phyloP scores from a whole-genome alignment of 2,888 invertebrate species.

The Dioctria rufipes region DNA sequence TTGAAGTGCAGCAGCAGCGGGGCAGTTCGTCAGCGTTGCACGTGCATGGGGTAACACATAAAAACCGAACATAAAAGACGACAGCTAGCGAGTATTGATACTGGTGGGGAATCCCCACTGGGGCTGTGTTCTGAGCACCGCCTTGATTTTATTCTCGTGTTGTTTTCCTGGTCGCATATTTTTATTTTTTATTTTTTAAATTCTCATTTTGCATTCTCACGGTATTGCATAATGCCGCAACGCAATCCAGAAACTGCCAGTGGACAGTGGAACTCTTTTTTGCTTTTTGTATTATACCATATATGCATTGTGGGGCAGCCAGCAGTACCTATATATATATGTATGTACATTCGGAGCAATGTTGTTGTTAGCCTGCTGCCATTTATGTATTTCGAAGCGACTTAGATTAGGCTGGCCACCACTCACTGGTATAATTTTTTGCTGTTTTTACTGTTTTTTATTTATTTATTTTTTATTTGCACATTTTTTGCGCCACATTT shows the following conservation, averaged over 20 bases:
- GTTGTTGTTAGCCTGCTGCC: too few relatives aligned
- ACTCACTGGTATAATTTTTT: too few relatives aligned
- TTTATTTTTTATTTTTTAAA: constrained; percentile 12
- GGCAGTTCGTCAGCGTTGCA: neutral
- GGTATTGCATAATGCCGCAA: constrained; percentile 42
- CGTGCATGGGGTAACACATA: neutral
- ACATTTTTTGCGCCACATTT: neutral
- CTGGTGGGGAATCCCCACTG: constrained; percentile 3
- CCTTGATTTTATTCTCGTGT: constrained; percentile 21
- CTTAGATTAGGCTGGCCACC: too few relatives aligned
- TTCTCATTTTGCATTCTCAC: constrained; percentile 49
- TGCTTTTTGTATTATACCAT: too few relatives aligned
- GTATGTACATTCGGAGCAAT: too few relatives aligned
- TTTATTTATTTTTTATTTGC: too few relatives aligned
- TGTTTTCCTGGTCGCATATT: constrained; percentile 44
- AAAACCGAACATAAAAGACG: neutral
- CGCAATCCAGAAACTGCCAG: neutral
- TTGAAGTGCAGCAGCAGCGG: constrained; percentile 29
- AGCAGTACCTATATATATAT: too few relatives aligned
- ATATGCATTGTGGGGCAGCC: too few relatives aligned
- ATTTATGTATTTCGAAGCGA: too few relatives aligned
- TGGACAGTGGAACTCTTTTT: too few relatives aligned
- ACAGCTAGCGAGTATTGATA: neutral
- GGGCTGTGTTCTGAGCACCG: constrained; percentile 32
- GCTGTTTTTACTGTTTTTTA: too few relatives aligned